A percentile compares a stretch with the other conserved stretches of the same genome.
Evolutionary conservation across 2,113 vertebrate species (phyloP).

Genomic region (Sebastes fasciatus): DNA sequence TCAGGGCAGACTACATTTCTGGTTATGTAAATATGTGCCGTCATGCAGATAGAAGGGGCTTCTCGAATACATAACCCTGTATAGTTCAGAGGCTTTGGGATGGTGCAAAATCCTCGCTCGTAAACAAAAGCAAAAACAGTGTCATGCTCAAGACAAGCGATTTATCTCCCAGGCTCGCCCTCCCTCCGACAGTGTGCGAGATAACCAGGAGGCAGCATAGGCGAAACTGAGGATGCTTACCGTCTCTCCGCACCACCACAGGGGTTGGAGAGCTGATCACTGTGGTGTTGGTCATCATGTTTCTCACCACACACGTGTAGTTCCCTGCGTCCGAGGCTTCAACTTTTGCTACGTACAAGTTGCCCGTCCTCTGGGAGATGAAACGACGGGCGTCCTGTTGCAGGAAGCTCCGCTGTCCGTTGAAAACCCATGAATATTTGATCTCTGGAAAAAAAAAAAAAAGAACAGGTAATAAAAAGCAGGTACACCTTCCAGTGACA

Average conservation of each 20-base stretch:
- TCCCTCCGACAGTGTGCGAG: conserved; percentile 22
- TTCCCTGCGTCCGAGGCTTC: conserved; percentile 88
- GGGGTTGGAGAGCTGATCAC: conserved; percentile 86
- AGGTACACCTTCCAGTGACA: conserved; percentile 15
- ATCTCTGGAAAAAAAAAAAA: conserved; percentile 80
- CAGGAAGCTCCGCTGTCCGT: conserved; percentile 80
- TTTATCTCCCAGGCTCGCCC: conserved; percentile 55
- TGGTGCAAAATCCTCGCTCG: conserved; percentile 21
- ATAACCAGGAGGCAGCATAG: conserved; percentile 47
- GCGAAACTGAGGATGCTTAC: conserved; percentile 74
- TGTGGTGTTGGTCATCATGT: conserved; percentile 79
- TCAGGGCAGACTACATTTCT: conserved; percentile 38
- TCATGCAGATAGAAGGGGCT: conserved; percentile 52
- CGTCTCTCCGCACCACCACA: conserved; percentile 87
- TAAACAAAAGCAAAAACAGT: conserved; percentile 69
- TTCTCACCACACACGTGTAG: conserved; percentile 89
- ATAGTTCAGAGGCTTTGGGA: conserved; percentile 46
- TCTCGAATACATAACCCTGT: conserved; percentile 42
- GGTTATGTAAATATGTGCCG: conserved; percentile 61
- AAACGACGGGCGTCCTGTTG: conserved; percentile 86
- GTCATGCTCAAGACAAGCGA: conserved; percentile 62
- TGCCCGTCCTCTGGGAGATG: conserved; percentile 89
- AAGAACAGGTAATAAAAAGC: neutral
- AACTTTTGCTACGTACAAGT: conserved; percentile 91
- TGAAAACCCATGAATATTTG: conserved; percentile 89